A percentile compares a stretch with the other conserved stretches of the same genome.
Conservation (phyloP, 2,113 vertebrate species). For the Casuarius casuarius region DNA sequence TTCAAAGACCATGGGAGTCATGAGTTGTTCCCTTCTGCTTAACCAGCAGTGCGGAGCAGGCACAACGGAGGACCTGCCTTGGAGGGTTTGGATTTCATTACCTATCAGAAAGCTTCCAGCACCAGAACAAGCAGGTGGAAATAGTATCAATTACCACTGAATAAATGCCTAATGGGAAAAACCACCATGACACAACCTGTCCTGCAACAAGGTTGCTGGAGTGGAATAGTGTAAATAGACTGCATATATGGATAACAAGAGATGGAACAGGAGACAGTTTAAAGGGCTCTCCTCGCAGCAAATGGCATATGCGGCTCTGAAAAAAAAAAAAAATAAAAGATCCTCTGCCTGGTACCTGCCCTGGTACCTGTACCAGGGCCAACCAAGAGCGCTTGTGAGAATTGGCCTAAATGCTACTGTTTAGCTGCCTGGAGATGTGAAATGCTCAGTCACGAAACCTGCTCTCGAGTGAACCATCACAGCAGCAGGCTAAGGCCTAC, state of each 20-base stretch:
- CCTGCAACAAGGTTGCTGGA: not conserved
- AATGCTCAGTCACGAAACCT: conserved; percentile 4
- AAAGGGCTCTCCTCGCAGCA: not conserved
- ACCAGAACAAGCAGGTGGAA: not conserved
- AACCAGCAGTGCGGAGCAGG: not conserved
- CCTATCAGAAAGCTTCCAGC: not conserved
- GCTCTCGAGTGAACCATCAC: not conserved
- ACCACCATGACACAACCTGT: not conserved
- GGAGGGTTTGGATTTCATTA: not conserved
- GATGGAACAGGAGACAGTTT: not conserved
- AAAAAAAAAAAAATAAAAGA: conserved; percentile 21
- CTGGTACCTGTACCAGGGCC: not conserved
- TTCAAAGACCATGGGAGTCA: not conserved
- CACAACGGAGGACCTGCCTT: not conserved
- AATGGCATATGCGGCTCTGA: not conserved
- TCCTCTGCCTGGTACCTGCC: conserved; percentile 12
- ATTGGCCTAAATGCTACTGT: conserved; percentile 4
- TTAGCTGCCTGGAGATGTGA: conserved; percentile 19
- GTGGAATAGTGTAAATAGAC: not conserved
- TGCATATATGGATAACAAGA: not conserved
- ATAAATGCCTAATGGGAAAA: not conserved
- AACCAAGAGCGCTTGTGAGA: not conserved
- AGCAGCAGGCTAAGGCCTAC: not conserved
- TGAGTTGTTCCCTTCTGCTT: not conserved
- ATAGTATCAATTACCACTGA: not conserved